Evolutionary conservation across 1,140 invertebrate species (phyloP).

Genomic region (Forficula auricularia): DNA sequence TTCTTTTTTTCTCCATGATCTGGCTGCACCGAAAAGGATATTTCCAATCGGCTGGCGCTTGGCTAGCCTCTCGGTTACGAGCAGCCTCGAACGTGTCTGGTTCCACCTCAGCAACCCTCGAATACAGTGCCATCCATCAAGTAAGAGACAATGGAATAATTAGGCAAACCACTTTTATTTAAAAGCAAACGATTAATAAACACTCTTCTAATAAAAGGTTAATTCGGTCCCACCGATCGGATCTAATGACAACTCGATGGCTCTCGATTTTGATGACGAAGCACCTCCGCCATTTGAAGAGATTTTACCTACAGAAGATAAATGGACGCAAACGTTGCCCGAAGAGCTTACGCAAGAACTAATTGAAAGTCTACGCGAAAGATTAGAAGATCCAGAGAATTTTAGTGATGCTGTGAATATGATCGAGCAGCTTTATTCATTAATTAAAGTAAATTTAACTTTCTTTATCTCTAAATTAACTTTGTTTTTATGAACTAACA

Average conservation of each 20-base stretch:
- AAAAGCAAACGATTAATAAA: neutral
- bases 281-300: conserved; percentile 10
- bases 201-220: neutral
- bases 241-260: neutral
- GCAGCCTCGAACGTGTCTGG: conserved; percentile 19
- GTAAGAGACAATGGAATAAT: conserved; percentile 11
- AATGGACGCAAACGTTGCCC: conserved; percentile 49
- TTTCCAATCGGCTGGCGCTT: conserved; percentile 23
- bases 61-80: conserved; percentile 10
- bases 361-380: conserved; percentile 44
- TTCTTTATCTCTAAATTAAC: neutral
- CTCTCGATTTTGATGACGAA: neutral
- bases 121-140: conserved; percentile 40
- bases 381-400: conserved; percentile 49
- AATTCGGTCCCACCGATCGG: neutral
- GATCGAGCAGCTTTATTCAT: conserved; percentile 59
- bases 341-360: conserved; percentile 57
- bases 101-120: conserved; percentile 28
- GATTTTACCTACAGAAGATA: conserved; percentile 34
- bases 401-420: conserved; percentile 55
- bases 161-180: neutral
- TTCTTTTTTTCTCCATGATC: conserved; percentile 30
- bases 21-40: conserved; percentile 36
- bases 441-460: conserved; percentile 42
- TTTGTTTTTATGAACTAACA: no score